These are phyloP conservation scores for Gastrophysa polygoni DNA, from an alignment of 2,888 invertebrate species.

Conservation along the genomic window DNA sequence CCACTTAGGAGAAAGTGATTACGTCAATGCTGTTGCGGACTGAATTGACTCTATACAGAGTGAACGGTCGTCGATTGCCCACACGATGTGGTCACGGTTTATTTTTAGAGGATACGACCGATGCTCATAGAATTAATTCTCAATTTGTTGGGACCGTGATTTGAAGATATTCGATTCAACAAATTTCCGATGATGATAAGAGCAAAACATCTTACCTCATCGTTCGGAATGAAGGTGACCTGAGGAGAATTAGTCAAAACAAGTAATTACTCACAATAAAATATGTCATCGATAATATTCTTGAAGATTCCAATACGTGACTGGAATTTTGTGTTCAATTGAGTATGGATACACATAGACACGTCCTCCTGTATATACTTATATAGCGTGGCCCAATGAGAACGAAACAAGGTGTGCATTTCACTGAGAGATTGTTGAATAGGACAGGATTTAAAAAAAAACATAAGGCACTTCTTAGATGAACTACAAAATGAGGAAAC, in stretches of 20 bases:
- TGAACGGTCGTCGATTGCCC: constrained; percentile 10
- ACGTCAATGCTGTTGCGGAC: constrained; percentile 22
- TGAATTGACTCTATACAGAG: constrained; percentile 11
- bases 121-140: background rate
- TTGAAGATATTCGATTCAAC: background rate
- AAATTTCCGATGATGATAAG: background rate
- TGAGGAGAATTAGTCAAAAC: background rate
- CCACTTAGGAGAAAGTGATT: constrained; percentile 25
- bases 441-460: no score
- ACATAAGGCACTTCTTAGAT: no score
- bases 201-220: background rate
- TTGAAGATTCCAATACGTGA: no score
- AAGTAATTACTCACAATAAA: background rate
- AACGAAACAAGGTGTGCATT: no score
- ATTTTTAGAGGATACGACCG: constrained; percentile 11
- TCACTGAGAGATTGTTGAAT: no score
- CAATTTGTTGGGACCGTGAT: background rate
- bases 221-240: background rate
- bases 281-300: no score
- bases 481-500: no score
- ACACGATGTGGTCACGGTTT: constrained; percentile 8
- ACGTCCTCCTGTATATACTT: no score
- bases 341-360: no score
- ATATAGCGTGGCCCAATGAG: no score
- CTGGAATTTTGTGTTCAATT: no score